Base-by-base conservation (phyloP, 1,140 invertebrate species). In the Hestina assimilis region DNA sequence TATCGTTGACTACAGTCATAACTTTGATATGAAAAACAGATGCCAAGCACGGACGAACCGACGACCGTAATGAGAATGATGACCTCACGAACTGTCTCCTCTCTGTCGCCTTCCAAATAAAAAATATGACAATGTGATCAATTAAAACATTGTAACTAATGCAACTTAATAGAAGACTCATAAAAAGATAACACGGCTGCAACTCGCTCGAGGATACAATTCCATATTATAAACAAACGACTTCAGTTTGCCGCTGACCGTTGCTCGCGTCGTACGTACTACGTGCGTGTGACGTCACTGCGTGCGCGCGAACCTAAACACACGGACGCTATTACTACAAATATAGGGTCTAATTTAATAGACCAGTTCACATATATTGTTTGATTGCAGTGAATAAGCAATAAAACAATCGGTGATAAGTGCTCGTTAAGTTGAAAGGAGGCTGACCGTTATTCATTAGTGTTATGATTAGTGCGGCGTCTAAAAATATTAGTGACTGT, bases 401-500 rank as follows among this genome's bases (percentile, higher is more conserved):
- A 46, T 43, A 29, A 23, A 53, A 43, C 40, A 23, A 35, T 24
- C 17, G 24, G 2, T 43, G 40, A 20, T 53, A 42, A 52, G 38
- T 42, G 38, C 3, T 21, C 9, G 46, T 33, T 35, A 43, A 54
- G 41, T 45, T 54, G 15, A 33, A n/a, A 23, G 12, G 26, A 35
- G 26, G 12, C 28, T 59, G 62, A 47, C 63, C 59, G 59, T 66
- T 66, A 62, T 59, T 62, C 56, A 59, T 66, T 61, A 57, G 53
- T 61, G 51, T 42, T 61, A 33, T 62, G 57, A 57, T 66, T 59
- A 35, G 55, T 61, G 47, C 50, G 48, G 46, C 40, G 38, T 63
- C 65, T 63, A 67, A 60, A 63, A 60, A 67, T 67, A 67, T 67
- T 63, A 38, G 53, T 63, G 60, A 60, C 52, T 52, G 48, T 20